phyloP scores from a whole-genome alignment of 1,140 invertebrate species.

The Scaptodrosophila lebanonensis region DNA sequence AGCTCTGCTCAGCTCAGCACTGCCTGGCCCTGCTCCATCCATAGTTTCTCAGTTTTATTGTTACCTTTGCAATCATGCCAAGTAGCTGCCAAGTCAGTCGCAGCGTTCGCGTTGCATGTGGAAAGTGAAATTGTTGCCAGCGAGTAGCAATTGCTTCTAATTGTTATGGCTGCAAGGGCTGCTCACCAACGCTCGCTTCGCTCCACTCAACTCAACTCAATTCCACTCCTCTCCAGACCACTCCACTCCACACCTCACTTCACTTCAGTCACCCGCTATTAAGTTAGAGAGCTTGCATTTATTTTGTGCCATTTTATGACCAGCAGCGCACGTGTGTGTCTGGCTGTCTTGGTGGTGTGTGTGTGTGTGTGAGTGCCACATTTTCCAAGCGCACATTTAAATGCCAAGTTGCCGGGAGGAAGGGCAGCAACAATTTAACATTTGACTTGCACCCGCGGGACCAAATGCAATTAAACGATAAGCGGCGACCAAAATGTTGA shows the following conservation, averaged over 20 bases:
- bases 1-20: constrained; percentile 9
- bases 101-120: constrained; percentile 27
- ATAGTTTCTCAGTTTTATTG: constrained; percentile 57
- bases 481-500: constrained; percentile 24
- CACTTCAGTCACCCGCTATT: no score
- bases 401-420: no score
- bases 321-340: no score
- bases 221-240: no score
- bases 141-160: constrained; percentile 71
- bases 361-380: no score
- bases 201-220: constrained; percentile 15
- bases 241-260: no score
- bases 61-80: constrained; percentile 56
- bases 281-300: no score
- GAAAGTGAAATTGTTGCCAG: constrained; percentile 42
- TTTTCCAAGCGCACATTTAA: no score
- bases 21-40: constrained; percentile 26
- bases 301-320: no score
- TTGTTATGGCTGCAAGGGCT: constrained; percentile 51
- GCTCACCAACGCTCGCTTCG: not conserved
- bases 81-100: constrained; percentile 18
- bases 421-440: constrained; percentile 45
- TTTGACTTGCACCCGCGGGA: constrained; percentile 26
- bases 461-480: constrained; percentile 56
- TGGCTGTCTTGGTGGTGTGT: no score